Conservation (phyloP, 2,797 vertebrate genomes). For the Anguilla megastoma region DNA sequence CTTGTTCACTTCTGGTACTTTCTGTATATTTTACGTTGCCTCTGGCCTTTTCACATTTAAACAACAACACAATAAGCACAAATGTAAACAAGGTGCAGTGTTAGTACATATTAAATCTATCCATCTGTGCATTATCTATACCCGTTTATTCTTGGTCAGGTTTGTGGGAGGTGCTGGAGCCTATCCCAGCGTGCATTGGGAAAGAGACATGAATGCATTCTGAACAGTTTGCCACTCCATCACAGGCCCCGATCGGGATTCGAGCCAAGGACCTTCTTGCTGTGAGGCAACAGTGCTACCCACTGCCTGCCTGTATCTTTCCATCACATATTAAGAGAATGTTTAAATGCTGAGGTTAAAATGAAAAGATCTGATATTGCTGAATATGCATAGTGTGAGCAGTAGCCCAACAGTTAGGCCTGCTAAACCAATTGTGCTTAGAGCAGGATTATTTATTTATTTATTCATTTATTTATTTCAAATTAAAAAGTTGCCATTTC, state of each 20-base stretch:
- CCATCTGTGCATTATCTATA: too few species aligned
- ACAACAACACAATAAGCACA: not conserved
- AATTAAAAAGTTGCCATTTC: too few species aligned
- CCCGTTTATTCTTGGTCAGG: too few species aligned
- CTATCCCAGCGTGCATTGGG: too few species aligned
- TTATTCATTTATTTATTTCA: not conserved
- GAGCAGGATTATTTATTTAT: not conserved
- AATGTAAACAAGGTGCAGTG: not conserved
- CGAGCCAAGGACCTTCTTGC: too few species aligned
- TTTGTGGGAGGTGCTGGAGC: too few species aligned
- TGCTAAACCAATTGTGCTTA: not conserved
- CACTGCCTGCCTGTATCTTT: not conserved
- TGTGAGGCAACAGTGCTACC: too few species aligned
- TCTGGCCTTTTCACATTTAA: not conserved
- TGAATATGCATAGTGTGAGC: not conserved
- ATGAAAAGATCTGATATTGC: not conserved
- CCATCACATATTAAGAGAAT: not conserved
- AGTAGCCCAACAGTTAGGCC: too few species aligned
- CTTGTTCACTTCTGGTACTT: not conserved
- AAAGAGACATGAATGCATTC: not conserved
- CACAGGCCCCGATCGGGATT: too few species aligned
- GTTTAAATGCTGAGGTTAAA: not conserved
- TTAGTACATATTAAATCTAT: not conserved
- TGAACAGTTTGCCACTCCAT: too few species aligned
- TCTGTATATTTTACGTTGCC: not conserved